phyloP scores from a whole-genome alignment of 2,888 invertebrate genomes.

The Hecatera dysodea region DNA sequence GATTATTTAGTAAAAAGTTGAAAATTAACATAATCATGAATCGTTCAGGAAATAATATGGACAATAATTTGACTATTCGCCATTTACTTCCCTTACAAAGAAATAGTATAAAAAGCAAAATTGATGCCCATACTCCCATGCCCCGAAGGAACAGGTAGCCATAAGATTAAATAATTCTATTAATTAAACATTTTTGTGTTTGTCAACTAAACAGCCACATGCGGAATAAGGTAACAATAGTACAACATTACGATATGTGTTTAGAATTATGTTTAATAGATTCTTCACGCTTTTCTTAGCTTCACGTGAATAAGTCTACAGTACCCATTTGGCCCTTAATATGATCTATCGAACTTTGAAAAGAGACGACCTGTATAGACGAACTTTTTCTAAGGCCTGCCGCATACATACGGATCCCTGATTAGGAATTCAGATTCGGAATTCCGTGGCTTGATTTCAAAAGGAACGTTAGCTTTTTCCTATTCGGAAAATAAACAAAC shows the following conservation, averaged over 20 bases:
- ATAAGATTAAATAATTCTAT: neutral
- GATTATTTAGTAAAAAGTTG: no score
- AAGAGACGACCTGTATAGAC: neutral
- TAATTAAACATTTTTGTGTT: conserved; percentile 9
- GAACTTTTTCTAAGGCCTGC: neutral
- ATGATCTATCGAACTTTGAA: neutral
- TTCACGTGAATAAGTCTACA: conserved; percentile 1
- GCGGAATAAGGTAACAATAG: conserved; percentile 27
- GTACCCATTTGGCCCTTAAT: neutral
- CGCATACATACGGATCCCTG: no score
- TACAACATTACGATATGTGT: conserved; percentile 13
- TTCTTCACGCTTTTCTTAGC: conserved; percentile 8
- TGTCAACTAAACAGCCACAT: conserved; percentile 8
- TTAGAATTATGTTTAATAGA: neutral
- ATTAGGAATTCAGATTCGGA: no score
- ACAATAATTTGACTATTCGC: neutral
- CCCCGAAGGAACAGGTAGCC: neutral
- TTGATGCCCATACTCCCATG: no score
- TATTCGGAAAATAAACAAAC: no score
- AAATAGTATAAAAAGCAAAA: neutral
- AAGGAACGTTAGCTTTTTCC: no score
- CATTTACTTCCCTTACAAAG: neutral
- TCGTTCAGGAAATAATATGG: neutral
- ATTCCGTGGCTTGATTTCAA: no score
- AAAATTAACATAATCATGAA: neutral